Evolutionary conservation across 2,113 vertebrate species (phyloP).

Genomic region (Lepus americanus): DNA sequence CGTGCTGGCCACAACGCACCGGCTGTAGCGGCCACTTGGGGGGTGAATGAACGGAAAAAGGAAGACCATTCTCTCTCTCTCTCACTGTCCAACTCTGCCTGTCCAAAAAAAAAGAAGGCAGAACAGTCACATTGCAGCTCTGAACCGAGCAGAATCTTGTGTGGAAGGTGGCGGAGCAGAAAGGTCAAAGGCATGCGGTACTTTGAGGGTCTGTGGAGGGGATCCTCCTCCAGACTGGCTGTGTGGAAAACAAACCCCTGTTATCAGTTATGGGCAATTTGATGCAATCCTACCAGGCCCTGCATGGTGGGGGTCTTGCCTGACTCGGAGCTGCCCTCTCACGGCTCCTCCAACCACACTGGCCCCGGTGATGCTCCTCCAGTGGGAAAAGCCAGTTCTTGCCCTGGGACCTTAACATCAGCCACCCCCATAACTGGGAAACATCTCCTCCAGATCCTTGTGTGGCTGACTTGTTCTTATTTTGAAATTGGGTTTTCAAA

Average conservation of each 20-base stretch:
- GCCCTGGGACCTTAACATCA: not conserved
- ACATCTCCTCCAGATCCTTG: rapidly evolving
- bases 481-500: not conserved
- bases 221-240: not conserved
- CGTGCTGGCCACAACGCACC: no score
- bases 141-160: not conserved
- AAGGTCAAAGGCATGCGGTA: not conserved
- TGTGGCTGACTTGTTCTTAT: not conserved
- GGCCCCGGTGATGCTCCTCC: not conserved
- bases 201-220: not conserved
- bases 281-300: no score
- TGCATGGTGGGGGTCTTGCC: not conserved
- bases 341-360: not conserved
- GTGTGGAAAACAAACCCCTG: not conserved
- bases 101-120: not conserved
- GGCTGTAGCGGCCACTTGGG: no score
- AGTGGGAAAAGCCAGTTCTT: not conserved
- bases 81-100: no score
- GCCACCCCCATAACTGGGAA: not conserved
- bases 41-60: no score
- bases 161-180: not conserved
- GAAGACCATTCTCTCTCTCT: no score
- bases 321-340: not conserved
- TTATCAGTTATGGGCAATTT: no score
- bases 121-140: not conserved